phyloP scores from a whole-genome alignment of 2,888 invertebrate species.

The Ariolimax columbianus region DNA sequence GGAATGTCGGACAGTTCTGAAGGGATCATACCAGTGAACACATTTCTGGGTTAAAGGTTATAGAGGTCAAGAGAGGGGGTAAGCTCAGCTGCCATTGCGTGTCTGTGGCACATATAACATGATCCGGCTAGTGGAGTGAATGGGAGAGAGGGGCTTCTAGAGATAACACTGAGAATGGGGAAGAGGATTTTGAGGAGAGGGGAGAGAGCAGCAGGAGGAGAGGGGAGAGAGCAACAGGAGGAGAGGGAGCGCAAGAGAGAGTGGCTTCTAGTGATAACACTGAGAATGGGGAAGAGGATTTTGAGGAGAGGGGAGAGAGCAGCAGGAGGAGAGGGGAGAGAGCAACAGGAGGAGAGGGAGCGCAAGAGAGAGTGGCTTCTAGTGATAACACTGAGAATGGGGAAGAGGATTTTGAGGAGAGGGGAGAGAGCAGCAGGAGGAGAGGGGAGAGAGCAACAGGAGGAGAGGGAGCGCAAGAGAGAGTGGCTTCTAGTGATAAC shows the following conservation, averaged over 20 bases:
- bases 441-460: slow-evolving; percentile 25
- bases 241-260: background rate
- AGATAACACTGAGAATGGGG: no score
- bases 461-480: slow-evolving; percentile 15
- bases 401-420: background rate
- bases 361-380: background rate
- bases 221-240: background rate
- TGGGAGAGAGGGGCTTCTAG: no score
- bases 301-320: background rate
- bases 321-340: background rate
- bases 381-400: background rate
- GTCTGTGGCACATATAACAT: background rate
- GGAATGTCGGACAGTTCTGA: background rate
- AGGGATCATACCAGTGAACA: background rate
- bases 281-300: background rate
- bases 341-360: background rate
- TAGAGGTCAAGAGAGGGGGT: background rate
- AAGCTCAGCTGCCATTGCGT: background rate
- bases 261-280: background rate
- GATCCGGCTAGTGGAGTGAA: no score
- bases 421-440: slow-evolving; percentile 21
- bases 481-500: background rate
- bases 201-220: background rate
- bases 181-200: no score
- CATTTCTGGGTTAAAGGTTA: background rate